Percentiles rank a stretch among this genome's conserved stretches.
phyloP scores from a whole-genome alignment of 2,113 vertebrate genomes.

The Cacatua alba region DNA sequence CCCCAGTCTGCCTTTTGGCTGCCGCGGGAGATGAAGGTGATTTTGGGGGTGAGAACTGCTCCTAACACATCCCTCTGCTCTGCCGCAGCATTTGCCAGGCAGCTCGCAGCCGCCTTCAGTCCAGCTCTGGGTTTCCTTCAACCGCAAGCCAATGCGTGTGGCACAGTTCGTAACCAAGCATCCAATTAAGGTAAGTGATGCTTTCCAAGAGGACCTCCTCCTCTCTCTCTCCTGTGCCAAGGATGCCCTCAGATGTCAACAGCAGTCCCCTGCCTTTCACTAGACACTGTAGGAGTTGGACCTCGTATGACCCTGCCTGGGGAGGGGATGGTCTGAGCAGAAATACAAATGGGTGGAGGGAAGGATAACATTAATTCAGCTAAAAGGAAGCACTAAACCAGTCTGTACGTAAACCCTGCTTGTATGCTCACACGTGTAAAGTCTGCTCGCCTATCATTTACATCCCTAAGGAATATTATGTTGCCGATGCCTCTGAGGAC shows the following conservation, averaged over 20 bases:
- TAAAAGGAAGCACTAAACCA: not conserved
- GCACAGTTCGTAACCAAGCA: constrained; percentile 94
- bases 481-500: constrained; percentile 94
- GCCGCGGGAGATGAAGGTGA: rapidly evolving
- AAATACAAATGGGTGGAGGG: not conserved
- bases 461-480: constrained; percentile 88
- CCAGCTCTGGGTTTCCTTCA: constrained; percentile 98
- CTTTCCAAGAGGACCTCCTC: not conserved
- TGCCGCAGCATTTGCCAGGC: constrained; percentile 79
- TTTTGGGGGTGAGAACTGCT: not conserved
- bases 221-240: not conserved
- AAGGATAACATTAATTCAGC: not conserved
- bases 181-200: constrained; percentile 88
- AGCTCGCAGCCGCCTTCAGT: constrained; percentile 81
- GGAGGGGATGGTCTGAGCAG: not conserved
- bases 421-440: rapidly evolving
- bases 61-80: not conserved
- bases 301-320: not conserved
- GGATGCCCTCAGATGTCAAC: not conserved
- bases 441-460: not conserved
- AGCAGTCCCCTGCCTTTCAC: not conserved
- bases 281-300: not conserved
- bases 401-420: not conserved
- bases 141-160: constrained; percentile 92
- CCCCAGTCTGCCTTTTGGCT: not conserved